phyloP scores from a whole-genome alignment of 92 coral and sea anemone species.

The Heteractis magnifica region DNA sequence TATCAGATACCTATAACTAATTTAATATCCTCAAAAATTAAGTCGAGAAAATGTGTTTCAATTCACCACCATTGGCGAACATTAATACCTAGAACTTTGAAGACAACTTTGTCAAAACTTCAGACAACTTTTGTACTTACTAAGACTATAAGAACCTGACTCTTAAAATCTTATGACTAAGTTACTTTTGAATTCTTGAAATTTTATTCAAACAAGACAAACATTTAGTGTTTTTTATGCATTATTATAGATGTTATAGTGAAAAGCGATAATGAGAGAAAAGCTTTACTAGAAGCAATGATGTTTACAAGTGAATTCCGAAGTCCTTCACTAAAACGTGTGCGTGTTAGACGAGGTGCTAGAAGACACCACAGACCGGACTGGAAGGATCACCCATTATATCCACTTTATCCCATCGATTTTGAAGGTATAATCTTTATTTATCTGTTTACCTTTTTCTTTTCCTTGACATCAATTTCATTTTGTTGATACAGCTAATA shows the following conservation, averaged over 20 bases:
- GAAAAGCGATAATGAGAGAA: background rate
- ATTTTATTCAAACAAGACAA: background rate
- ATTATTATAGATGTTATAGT: background rate
- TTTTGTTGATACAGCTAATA: too few species aligned
- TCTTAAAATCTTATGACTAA: too few species aligned
- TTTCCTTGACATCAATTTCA: too few species aligned
- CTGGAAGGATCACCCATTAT: slow-evolving; percentile 2
- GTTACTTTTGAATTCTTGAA: background rate
- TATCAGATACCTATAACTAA: background rate
- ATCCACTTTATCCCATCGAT: background rate
- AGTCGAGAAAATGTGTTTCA: too few species aligned
- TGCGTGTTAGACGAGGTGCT: background rate
- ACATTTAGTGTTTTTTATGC: background rate
- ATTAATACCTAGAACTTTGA: too few species aligned
- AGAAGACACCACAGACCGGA: background rate
- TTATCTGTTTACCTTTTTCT: too few species aligned
- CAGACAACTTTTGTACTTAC: too few species aligned
- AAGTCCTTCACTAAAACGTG: background rate
- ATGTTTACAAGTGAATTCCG: background rate
- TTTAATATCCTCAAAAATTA: background rate
- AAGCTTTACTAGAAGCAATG: background rate
- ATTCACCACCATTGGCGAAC: too few species aligned
- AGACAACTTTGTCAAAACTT: too few species aligned
- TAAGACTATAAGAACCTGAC: too few species aligned
- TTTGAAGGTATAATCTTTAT: background rate